phyloP scores from a whole-genome alignment of 2,113 vertebrate species.

The Corvus hawaiiensis region DNA sequence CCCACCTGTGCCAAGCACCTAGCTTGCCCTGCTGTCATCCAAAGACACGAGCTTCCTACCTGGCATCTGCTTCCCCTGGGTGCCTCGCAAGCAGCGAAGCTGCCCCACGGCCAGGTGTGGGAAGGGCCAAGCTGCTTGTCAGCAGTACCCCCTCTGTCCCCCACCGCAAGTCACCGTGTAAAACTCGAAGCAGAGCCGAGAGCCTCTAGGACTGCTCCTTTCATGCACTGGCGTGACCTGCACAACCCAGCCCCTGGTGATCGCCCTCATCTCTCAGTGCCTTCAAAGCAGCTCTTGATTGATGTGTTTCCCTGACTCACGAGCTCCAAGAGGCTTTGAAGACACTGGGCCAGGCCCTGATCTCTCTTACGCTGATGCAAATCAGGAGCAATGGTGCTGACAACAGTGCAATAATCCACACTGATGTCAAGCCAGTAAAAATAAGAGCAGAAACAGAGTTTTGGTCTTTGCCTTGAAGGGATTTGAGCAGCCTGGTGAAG shows the following conservation, averaged over 20 bases:
- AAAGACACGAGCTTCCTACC: background rate
- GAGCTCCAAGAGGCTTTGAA: conserved; percentile 52
- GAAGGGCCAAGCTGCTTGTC: background rate
- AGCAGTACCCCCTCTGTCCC: background rate
- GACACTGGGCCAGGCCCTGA: conserved; percentile 42
- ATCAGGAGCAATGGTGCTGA: conserved; percentile 59
- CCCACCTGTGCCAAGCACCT: no score
- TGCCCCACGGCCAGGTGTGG: background rate
- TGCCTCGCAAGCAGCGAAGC: background rate
- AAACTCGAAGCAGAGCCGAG: conserved; percentile 51
- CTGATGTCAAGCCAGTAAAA: conserved; percentile 61
- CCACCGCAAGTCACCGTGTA: background rate
- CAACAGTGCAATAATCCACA: conserved; percentile 45
- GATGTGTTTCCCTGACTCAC: conserved; percentile 59
- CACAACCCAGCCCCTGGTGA: conserved; percentile 22
- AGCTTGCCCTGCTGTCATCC: fast-evolving
- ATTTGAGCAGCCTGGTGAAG: background rate
- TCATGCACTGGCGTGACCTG: conserved; percentile 32
- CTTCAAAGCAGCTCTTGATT: conserved; percentile 57
- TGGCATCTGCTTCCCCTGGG: fast-evolving
- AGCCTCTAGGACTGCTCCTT: background rate
- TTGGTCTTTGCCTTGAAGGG: conserved; percentile 39
- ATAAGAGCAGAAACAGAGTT: conserved; percentile 30
- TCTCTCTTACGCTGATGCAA: conserved; percentile 52
- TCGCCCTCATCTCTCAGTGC: conserved; percentile 2